phyloP scores from a whole-genome alignment of 2,888 invertebrate species.

The Matsumyia berberina region DNA sequence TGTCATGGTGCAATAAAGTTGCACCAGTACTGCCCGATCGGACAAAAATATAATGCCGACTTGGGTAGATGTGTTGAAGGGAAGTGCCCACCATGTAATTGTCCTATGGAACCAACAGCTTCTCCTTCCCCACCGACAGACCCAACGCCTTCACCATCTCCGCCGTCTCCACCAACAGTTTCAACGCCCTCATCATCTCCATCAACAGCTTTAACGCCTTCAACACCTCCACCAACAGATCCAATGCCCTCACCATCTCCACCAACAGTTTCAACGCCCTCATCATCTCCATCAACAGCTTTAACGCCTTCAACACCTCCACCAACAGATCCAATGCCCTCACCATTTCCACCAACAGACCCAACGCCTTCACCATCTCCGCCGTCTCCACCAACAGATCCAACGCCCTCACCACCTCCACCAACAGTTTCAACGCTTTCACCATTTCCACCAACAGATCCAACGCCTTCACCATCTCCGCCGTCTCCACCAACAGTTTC shows the following conservation, averaged over 20 bases:
- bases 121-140: not conserved
- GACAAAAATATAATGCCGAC: slow-evolving; percentile 53
- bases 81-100: slow-evolving; percentile 76
- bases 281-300: not conserved
- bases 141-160: not conserved
- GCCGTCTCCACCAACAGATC: not conserved
- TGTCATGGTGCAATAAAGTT: slow-evolving; percentile 52
- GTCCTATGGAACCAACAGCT: slow-evolving; percentile 11
- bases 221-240: not conserved
- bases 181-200: not conserved
- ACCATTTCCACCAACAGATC: not conserved
- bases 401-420: not conserved
- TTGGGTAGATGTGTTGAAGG: slow-evolving; percentile 62
- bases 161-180: too few species aligned
- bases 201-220: not conserved
- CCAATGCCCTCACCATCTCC: not conserved
- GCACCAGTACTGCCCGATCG: slow-evolving; percentile 70
- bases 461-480: not conserved
- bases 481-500: not conserved
- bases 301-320: not conserved
- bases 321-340: not conserved
- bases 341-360: not conserved
- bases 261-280: too few species aligned
- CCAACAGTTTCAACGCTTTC: not conserved
- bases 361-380: not conserved